phyloP scores from a whole-genome alignment of 30 jellyfish, hydroid and myxozoan species.

The Hydractinia echinata region DNA sequence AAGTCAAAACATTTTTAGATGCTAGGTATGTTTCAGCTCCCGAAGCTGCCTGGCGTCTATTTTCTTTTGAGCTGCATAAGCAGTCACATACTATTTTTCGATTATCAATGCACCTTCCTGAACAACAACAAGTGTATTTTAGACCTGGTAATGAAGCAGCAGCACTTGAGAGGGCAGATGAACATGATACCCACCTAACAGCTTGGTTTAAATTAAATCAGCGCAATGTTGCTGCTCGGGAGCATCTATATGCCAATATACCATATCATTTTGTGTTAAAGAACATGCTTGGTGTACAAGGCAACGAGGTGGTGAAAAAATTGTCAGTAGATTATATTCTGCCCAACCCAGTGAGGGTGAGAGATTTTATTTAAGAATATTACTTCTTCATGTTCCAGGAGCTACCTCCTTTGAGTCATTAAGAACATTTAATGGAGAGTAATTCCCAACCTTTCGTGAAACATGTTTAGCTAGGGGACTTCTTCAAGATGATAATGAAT shows the following conservation, averaged over 20 bases:
- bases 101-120: no score
- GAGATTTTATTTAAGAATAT: slow-evolving; percentile 25
- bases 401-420: slow-evolving; percentile 56
- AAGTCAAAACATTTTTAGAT: slow-evolving; percentile 25
- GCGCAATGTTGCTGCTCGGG: no score
- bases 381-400: slow-evolving; percentile 29
- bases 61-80: slow-evolving; percentile 3
- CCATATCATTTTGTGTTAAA: no score
- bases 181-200: slow-evolving; percentile 31
- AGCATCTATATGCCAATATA: no score
- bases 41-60: slow-evolving; percentile 52
- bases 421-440: no score
- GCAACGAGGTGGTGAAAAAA: slow-evolving; percentile 35
- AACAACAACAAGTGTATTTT: slow-evolving; percentile 8
- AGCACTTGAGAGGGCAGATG: slow-evolving; percentile 6
- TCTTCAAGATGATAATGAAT: slow-evolving; percentile 41
- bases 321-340: slow-evolving; percentile 45
- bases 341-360: slow-evolving; percentile 44
- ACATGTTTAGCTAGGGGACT: slow-evolving; percentile 56
- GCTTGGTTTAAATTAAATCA: slow-evolving; percentile 31
- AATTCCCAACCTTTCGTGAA: slow-evolving; percentile 14
- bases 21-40: slow-evolving; percentile 38
- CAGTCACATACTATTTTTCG: slow-evolving; percentile 9
- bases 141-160: slow-evolving; percentile 26
- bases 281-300: slow-evolving; percentile 24